Conservation (phyloP, 2,888 invertebrate genomes). For the Piscicola geometra region DNA sequence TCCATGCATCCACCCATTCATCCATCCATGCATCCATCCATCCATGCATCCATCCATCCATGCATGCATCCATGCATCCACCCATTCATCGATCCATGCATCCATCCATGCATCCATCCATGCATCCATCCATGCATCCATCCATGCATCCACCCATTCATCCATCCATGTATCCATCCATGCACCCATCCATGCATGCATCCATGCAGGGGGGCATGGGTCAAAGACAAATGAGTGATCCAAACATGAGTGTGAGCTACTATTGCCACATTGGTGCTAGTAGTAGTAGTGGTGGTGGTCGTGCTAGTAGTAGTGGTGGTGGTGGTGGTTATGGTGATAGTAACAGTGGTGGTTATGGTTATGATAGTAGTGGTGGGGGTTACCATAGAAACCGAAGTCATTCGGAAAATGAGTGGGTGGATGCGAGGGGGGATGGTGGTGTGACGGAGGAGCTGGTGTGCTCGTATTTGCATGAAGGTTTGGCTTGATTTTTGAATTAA, state of each 20-base stretch:
- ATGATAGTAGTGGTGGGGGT: conserved; percentile 42
- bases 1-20: too few relatives aligned
- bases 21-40: neutral
- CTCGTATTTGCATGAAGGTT: neutral
- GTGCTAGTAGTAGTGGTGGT: conserved; percentile 58
- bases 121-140: too few relatives aligned
- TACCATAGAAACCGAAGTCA: conserved; percentile 60
- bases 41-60: neutral
- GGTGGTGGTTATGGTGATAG: conserved; percentile 24
- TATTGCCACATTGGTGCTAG: conserved; percentile 14
- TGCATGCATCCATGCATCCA: neutral
- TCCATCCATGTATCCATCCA: too few relatives aligned
- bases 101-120: too few relatives aligned
- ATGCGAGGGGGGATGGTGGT: conserved; percentile 71
- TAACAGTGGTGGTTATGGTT: conserved; percentile 67
- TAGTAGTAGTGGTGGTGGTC: conserved; percentile 58
- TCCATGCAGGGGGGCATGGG: conserved; percentile 62
- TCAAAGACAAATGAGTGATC: conserved; percentile 76
- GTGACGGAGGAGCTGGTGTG: conserved; percentile 69
- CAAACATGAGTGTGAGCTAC: conserved; percentile 57
- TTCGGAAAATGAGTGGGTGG: conserved; percentile 86
- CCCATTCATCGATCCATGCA: too few relatives aligned
- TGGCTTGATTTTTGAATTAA: neutral
- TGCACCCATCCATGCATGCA: too few relatives aligned
- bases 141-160: too few relatives aligned